These are phyloP conservation scores for Eristalis pertinax DNA, from an alignment of 2,888 invertebrate genomes.

Conservation along the genomic window DNA sequence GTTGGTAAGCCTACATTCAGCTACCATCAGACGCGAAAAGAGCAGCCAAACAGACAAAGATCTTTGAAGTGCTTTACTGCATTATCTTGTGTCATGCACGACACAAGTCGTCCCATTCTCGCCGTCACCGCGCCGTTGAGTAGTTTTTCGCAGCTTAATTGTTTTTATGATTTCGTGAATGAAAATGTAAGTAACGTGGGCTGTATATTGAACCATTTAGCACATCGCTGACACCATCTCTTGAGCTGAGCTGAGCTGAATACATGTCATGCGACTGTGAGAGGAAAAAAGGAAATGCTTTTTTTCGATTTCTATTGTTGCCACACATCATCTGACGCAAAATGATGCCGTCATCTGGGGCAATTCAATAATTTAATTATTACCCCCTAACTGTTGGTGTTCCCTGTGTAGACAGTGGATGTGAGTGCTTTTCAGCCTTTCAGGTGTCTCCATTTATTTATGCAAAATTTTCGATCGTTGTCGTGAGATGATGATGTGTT, in stretches of 20 bases:
- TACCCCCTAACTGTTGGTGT: not conserved
- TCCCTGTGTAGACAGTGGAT: not conserved
- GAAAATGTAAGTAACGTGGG: conserved; percentile 32
- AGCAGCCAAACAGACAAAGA: conserved; percentile 3
- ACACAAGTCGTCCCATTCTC: not conserved
- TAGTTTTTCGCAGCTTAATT: conserved; percentile 22
- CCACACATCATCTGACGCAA: not conserved
- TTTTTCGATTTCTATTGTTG: not conserved
- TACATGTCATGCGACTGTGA: not conserved
- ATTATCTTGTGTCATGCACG: not conserved
- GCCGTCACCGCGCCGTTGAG: not conserved
- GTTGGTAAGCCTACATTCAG: conserved; percentile 58
- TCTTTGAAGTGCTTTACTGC: not conserved
- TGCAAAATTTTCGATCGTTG: not conserved
- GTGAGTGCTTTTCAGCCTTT: not conserved
- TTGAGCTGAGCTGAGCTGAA: not conserved
- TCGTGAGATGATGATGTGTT: not conserved
- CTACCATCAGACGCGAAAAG: not conserved
- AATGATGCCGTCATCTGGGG: not conserved
- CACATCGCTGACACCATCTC: not conserved
- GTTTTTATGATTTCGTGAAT: conserved; percentile 32
- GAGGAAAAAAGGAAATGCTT: not conserved
- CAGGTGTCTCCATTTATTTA: not conserved
- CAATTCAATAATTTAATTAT: not conserved
- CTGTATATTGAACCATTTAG: conserved; percentile 15